Evolutionary conservation across 30 jellyfish, hydroid and myxozoan genomes (phyloP), one percentile per base, ranked within the genome.

Genomic region (Aurelia sp.): DNA sequence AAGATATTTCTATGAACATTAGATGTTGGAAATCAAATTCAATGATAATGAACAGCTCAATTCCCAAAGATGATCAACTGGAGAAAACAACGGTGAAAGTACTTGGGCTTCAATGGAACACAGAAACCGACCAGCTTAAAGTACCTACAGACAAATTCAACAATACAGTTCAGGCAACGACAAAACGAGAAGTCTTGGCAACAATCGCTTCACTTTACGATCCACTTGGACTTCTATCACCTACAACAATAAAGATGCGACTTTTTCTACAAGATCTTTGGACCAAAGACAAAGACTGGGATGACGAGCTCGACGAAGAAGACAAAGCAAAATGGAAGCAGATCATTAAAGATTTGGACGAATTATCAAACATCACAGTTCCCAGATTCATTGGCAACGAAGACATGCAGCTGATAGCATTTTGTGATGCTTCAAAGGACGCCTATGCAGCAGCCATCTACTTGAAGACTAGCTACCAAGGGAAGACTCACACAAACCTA

Each of bases 21-120:
- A 89, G 90, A 12, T 89, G 66, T 48, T 80, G 88, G 88, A 22
- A 41, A 10, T 13, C 91, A 20, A 82, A 71, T 58, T 69, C 84
- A 10, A 31, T 31, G 47, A 47, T 40, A 41, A 8, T 82, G 19
- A 51, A 62, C 13, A 18, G 20, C 16, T 11, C 15, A 2, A 17
- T 47, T 50, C 76, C 86, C 16, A 40, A n/a, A 22, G 92, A 82
- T 19, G 91, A 82, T 48, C 10, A 30, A 20, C 27, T 20, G 52
- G 57, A 72, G 19, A 38, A 9, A 40, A 9, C 20, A 13, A 13
- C n/a, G 16, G 31, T 63, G 24, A 68, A 82, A 51, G 91, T 82
- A 11, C 91, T 82, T 9, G 92, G 92, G 12, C 18, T 82, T 13
- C 31, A 31, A 22, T 82, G 92, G 92, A 71, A 68, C 60, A 40